Evolutionary conservation across 2,888 invertebrate genomes (phyloP).

Genomic region (Mylabris sibirica): DNA sequence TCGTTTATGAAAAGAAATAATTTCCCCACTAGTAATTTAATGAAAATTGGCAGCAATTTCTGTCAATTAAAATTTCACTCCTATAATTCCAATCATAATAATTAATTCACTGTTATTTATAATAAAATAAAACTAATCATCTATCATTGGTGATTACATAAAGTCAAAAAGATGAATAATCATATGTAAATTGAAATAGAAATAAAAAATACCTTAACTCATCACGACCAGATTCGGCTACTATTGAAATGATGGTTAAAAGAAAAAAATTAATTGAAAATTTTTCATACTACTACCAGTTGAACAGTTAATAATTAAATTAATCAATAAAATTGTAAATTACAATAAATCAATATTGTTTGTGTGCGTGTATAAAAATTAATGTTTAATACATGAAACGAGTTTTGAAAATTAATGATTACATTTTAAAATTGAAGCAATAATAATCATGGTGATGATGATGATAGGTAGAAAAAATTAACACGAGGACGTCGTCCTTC

Average conservation of each 20-base stretch:
- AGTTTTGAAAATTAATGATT: background rate
- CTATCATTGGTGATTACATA: background rate
- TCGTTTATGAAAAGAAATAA: too few species aligned
- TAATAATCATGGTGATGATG: background rate
- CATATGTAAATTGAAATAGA: background rate
- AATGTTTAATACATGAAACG: background rate
- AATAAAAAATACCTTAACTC: background rate
- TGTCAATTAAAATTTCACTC: background rate
- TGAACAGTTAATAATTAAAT: background rate
- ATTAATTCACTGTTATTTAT: conserved; percentile 1
- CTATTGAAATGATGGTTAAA: background rate
- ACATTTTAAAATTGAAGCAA: background rate
- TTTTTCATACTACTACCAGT: background rate
- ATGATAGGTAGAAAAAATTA: background rate
- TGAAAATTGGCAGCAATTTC: background rate
- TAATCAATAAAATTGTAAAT: conserved; percentile 6
- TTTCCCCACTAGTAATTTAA: background rate
- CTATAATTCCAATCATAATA: background rate
- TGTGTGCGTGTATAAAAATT: background rate
- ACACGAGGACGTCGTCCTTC: background rate
- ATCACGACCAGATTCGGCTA: background rate
- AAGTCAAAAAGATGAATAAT: background rate
- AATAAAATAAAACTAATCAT: background rate
- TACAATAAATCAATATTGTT: background rate
- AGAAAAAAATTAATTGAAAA: conserved; percentile 4